Evolutionary conservation across 2,113 vertebrate genomes (phyloP).

Genomic region (Sciurus niger): DNA sequence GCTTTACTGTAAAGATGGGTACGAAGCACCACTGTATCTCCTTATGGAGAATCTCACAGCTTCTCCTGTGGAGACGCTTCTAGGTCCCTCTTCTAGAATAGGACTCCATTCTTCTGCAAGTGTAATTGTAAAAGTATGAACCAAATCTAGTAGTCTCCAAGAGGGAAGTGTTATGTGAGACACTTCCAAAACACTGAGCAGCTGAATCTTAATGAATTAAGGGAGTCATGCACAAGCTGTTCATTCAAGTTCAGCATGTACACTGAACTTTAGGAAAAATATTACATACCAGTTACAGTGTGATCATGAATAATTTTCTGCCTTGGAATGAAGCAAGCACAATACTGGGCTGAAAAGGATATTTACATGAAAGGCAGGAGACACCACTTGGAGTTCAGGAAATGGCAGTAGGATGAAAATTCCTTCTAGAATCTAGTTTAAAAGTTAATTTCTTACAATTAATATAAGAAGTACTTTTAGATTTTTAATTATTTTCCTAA

Average conservation of each 20-base stretch:
- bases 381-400: conserved; percentile 21
- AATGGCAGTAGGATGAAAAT: conserved; percentile 16
- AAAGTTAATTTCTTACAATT: conserved; percentile 41
- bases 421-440: background rate
- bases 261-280: conserved; percentile 20
- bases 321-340: conserved; percentile 77
- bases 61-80: conserved; percentile 31
- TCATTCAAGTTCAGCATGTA: conserved; percentile 48
- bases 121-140: conserved; percentile 50
- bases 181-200: conserved; percentile 63
- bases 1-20: conserved; percentile 78
- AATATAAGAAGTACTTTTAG: background rate
- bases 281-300: background rate
- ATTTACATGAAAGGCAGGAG: conserved; percentile 6
- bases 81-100: background rate
- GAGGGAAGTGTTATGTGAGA: conserved; percentile 26
- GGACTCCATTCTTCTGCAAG: background rate
- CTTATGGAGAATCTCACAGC: background rate
- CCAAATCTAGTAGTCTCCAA: conserved; percentile 45
- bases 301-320: conserved; percentile 64
- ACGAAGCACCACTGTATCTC: conserved; percentile 62
- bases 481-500: conserved; percentile 25
- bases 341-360: conserved; percentile 27
- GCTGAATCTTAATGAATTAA: conserved; percentile 73
- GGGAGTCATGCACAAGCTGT: conserved; percentile 68